Evolutionary conservation across 2,113 vertebrate species (phyloP).

Genomic region (Raja brachyura): DNA sequence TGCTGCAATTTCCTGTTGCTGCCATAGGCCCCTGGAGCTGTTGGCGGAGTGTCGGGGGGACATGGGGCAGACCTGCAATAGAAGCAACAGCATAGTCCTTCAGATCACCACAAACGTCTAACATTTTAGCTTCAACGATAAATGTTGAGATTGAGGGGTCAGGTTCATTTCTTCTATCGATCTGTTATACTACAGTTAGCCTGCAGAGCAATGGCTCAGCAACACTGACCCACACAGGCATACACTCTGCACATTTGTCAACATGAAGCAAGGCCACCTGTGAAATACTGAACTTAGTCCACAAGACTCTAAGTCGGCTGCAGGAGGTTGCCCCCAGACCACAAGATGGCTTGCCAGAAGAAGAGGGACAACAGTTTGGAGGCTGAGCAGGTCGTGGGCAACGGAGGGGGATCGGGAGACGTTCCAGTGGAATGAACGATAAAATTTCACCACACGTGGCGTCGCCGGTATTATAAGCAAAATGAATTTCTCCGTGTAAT

Average conservation of each 20-base stretch:
- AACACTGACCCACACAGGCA: background rate
- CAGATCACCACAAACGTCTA: background rate
- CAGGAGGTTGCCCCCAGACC: no score
- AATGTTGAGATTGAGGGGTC: no score
- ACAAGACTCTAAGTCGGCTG: no score
- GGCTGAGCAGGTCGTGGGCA: no score
- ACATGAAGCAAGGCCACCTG: background rate
- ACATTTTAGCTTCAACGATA: background rate
- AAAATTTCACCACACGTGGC: no score
- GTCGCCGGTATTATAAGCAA: no score
- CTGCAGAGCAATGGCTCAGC: background rate
- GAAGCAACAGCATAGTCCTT: background rate
- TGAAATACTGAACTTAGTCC: background rate
- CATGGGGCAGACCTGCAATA: conserved; percentile 53
- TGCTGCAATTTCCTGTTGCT: conserved; percentile 61
- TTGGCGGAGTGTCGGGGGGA: conserved; percentile 42
- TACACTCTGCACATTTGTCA: background rate
- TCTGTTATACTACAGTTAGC: background rate
- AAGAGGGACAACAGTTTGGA: no score
- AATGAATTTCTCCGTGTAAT: no score
- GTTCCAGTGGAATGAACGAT: no score
- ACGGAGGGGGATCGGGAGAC: no score
- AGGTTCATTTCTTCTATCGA: background rate
- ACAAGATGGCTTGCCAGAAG: no score
- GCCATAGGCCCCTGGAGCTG: conserved; percentile 47